These are phyloP conservation scores for Agonum fuliginosum DNA, from an alignment of 2,888 invertebrate genomes.

Conservation along the genomic window DNA sequence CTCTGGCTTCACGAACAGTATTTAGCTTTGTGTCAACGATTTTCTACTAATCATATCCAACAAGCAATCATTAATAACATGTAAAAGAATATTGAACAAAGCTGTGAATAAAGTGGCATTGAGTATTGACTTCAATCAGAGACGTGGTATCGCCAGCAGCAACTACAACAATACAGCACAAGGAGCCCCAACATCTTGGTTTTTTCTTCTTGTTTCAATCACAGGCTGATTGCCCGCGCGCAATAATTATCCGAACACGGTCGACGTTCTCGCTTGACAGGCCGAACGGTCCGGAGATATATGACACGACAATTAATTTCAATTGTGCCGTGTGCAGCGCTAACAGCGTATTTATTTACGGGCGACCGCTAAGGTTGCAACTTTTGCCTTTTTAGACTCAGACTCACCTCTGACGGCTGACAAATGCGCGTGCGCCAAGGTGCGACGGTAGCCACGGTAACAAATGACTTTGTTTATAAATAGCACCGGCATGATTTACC, in stretches of 20 bases:
- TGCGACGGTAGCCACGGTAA: conserved; percentile 51
- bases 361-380: conserved; percentile 38
- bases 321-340: conserved; percentile 64
- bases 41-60: conserved; percentile 14
- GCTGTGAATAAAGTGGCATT: conserved; percentile 29
- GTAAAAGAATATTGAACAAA: conserved; percentile 9
- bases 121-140: too few species aligned
- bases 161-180: background rate
- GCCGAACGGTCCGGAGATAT: conserved; percentile 64
- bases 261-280: conserved; percentile 62
- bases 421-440: conserved; percentile 53
- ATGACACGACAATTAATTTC: conserved; percentile 66
- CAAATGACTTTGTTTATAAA: conserved; percentile 57
- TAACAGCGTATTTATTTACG: conserved; percentile 54
- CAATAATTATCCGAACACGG: conserved; percentile 56
- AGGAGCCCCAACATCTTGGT: background rate
- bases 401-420: conserved; percentile 36
- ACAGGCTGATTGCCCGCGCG: conserved; percentile 58
- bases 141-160: background rate
- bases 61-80: conserved; percentile 1
- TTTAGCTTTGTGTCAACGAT: too few species aligned
- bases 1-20: too few species aligned
- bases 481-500: conserved; percentile 56
- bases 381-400: conserved; percentile 29
- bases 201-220: conserved; percentile 61